Evolutionary conservation across 2,113 vertebrate genomes (phyloP), one percentile per base, ranked within the genome.

Genomic region (Tragelaphus buxtoni): DNA sequence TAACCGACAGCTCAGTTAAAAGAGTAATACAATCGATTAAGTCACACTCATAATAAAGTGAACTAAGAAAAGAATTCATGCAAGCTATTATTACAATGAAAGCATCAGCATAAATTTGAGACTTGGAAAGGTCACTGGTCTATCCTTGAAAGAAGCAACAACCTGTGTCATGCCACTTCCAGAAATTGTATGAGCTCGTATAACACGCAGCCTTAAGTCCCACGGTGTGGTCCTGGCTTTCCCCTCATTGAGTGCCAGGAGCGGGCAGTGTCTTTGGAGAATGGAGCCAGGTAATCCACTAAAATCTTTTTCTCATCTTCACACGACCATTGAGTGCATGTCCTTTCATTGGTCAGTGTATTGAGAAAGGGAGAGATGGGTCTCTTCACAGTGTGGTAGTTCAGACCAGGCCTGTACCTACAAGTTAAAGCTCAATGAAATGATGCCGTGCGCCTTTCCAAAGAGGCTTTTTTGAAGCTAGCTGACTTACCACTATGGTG

Each of bases 51-150:
- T 72, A 82, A 55, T 91, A 84, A 96, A 93, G 63, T 5, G 18
- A 92, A 49, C 82, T 97, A 95, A 95, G 91, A 91, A 96, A 91
- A 93, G 83, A 94, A 80, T 65, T 87, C 35, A 32, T 69, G 58
- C 47, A 72, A 84, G 47, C 74, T 88, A 55, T 88, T 60, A 84
- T 28, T 53, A 79, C 76, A 74, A 8, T 55, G 53, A 56, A 81
- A 81, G 58, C 63, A 69, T 88, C 88, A n/a, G 81, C 88, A 92
- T 51, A 94, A 76, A 90, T 35, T 6, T 16, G 18, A 92, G 53
- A 56, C 60, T 69, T 49, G 30, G 76, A 72, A 90, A 93, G 58
- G 85, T 81, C 95, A 85, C 35, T 7, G 26, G 30, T 85, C 42
- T 79, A 22, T 49, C 92, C 51, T 86, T 63, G 60, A 80, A 84